Evolutionary conservation across 2,797 vertebrate species (phyloP), one percentile per base, ranked within the genome.

Genomic region (Heliangelus exortis): DNA sequence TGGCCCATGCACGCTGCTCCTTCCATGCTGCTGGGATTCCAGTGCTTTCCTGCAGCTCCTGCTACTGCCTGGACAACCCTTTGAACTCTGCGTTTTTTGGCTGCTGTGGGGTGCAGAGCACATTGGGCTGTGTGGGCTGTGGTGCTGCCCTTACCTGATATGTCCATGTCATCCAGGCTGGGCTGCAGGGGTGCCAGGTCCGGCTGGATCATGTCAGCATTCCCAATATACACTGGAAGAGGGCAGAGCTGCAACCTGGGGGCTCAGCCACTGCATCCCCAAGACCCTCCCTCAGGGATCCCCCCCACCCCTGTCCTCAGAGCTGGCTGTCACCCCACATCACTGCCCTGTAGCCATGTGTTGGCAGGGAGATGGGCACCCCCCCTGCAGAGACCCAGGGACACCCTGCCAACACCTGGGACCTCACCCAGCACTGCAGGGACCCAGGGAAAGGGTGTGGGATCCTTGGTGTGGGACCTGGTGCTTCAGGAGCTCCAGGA

Each of bases 121-220:
- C 10, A 8, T 36, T 76, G 67, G 28, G 36, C 53, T 67, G 28
- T 19, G 9, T 39, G 28, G 31, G 54, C 34, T 43, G 33, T 36
- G 43, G 50, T 45, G n/a, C 19, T 0, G 20, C 36, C 94, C 96
- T 91, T 98, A 99, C 99, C 99, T 97, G 99, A 98, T 94, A 99
- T 99, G 69, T 99, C 99, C 99, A 99, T 99, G 74, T 99, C 99
- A 28, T 99, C 99, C 91, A 99, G 96, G 96, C 97, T 99, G 92
- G 99, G 99, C 97, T 99, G 99, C 87, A 99, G 98, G 0, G 99
- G 99, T 1, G 98, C 98, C 96, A 99, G 95, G 78, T 98, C 99
- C 0, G 99, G 99, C 96, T 99, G 99, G 96, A 99, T 99, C 97
- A 99, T 99, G 90, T 99, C 99, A 75, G 99, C 99, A 22, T 99